Base-by-base conservation (phyloP, 2,888 invertebrate genomes). In the Zelleria hepariella region DNA sequence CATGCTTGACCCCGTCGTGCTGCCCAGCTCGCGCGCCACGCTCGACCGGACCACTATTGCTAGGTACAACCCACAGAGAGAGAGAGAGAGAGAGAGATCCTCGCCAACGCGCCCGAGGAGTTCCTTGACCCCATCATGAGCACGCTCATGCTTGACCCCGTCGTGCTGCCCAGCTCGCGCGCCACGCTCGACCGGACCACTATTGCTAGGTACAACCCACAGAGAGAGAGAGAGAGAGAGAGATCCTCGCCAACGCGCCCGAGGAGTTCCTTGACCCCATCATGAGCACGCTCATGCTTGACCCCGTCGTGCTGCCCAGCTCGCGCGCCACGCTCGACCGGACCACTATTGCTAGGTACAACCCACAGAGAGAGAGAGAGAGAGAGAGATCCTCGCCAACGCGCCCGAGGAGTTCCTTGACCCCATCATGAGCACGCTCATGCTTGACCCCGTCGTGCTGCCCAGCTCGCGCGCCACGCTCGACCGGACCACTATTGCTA, bases 51-150 rank as follows among this genome's bases (percentile, higher is more conserved):
- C 95, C 47, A 97, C 98, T 23, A 99, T 99, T 66, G 95, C 97
- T 24, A 93, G 98, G 92, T 96, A 90, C 26, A n/a, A n/a, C n/a
- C n/a, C n/a, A n/a, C n/a, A n/a, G 15, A 10, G 4, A 6, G 8
- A 2, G 2, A 2, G 32, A 26, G 7, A 26, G 26, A 26, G 4
- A 26, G n/a, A n/a, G n/a, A n/a, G n/a, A n/a, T n/a, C n/a, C n/a
- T n/a, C 91, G 94, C 64, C 92, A 93, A 69, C 92, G 93, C 58
- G 94, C n/a, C n/a, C n/a, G n/a, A n/a, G n/a, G 26, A 26, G 26
- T 99, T 95, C 87, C 91, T 98, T 26, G 99, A 99, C 88, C 98
- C 98, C 2, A 98, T 99, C 71, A 97, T 99, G 96, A 97, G 96
- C 60, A 96, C 97, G 0, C 78, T 99, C 23, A 99, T 99, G 99